These are phyloP conservation scores for Cephonodes hylas DNA, from an alignment of 2,888 invertebrate species.

Conservation along the genomic window DNA sequence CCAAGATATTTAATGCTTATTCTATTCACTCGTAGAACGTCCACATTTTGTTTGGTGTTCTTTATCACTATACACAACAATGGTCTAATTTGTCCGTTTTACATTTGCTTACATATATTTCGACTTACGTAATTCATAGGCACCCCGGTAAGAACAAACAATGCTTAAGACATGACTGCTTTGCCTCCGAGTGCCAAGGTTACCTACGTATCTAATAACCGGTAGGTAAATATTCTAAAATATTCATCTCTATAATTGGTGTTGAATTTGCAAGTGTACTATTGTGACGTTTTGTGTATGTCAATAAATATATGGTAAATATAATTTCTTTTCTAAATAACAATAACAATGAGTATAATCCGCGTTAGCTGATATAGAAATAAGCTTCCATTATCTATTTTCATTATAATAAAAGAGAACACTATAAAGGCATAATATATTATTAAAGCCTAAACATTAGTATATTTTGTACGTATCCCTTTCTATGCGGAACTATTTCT, in stretches of 20 bases:
- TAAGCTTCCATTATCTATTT: background rate
- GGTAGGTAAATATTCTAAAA: background rate
- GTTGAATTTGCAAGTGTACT: background rate
- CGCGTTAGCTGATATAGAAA: background rate
- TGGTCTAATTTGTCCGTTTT: background rate
- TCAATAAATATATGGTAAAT: constrained; percentile 2
- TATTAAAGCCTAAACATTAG: background rate
- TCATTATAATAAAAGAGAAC: background rate
- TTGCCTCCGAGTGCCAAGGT: background rate
- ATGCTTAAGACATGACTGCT: background rate
- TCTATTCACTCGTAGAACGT: background rate
- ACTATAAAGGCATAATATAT: background rate
- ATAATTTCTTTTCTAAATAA: background rate
- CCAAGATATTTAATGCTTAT: background rate
- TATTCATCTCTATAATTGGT: background rate
- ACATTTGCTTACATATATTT: background rate
- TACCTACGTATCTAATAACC: background rate
- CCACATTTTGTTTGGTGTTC: background rate
- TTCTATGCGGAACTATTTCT: background rate
- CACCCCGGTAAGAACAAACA: background rate
- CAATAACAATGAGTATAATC: background rate
- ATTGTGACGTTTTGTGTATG: background rate
- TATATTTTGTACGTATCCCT: background rate
- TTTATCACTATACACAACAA: background rate
- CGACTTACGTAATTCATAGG: background rate